Evolutionary conservation across 2,797 vertebrate genomes (phyloP), one percentile per base, ranked within the genome.

Genomic region (Selene dorsalis): DNA sequence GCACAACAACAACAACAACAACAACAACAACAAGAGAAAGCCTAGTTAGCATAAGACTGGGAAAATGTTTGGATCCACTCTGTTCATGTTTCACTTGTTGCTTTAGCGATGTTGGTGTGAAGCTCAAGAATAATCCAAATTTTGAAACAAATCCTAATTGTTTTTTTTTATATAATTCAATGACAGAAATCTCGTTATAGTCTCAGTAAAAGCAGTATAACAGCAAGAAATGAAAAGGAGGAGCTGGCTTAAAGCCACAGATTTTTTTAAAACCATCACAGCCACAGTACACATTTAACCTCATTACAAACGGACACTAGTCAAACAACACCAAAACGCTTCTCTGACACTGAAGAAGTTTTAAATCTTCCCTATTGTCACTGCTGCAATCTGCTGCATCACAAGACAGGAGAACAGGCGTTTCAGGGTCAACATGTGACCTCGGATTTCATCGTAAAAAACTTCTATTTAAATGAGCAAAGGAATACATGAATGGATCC

Each of bases 341-440:
- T 55, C 32, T 75, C 35, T 61, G 62, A 78, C 55, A 35, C 20
- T 58, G 55, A 9, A 45, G 45, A 43, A 30, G 11, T 32, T 64
- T 75, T 28, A 68, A 26, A 67, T 32, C 39, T 64, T 56, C 39
- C 20, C 17, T 41, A 30, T 73, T 60, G 50, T 71, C 65, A 38
- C 6, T 65, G 69, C 30, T 8, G 18, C 41, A 24, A 26, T 69
- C 41, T 72, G 61, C n/a, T 64, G 62, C 48, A 81, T 85, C 87
- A 85, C 79, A 76, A 80, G 82, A 86, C 57, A 72, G 47, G 47
- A 73, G 35, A 57, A 24, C 8, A 64, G 66, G 24, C 22, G 2
- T 66, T 72, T 59, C 55, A 74, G 58, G 61, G 77, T 80, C 59
- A 69, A 57, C 52, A 68, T 72, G 82, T 83, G 77, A 70, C 82